These are phyloP conservation scores for Proisotoma minuta DNA, from an alignment of 2,888 invertebrate species.

Conservation along the genomic window DNA sequence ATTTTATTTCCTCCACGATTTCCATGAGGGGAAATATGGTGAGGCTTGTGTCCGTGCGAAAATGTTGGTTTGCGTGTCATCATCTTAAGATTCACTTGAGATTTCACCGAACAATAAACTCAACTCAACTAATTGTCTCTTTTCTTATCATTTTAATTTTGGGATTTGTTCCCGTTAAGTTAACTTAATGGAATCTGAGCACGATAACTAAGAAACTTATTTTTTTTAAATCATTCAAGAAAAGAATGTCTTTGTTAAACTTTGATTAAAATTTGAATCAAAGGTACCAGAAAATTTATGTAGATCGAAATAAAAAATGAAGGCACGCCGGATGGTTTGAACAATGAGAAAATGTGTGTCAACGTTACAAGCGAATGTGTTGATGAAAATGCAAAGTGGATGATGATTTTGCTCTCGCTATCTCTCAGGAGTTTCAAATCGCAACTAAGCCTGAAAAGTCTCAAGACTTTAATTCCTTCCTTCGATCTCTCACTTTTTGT, in stretches of 20 bases:
- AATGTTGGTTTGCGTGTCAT: conserved; percentile 9
- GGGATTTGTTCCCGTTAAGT: too few relatives aligned
- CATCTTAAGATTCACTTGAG: conserved; percentile 7
- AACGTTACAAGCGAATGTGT: neutral
- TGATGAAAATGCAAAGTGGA: conserved; percentile 8
- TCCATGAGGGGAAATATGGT: neutral
- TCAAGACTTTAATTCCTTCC: neutral
- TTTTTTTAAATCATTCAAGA: too few relatives aligned
- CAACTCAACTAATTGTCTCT: too few relatives aligned
- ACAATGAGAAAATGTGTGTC: conserved; percentile 13
- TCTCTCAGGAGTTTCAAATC: neutral
- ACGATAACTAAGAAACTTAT: too few relatives aligned
- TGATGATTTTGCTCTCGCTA: neutral
- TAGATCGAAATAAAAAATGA: neutral
- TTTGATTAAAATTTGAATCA: too few relatives aligned
- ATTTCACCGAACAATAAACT: too few relatives aligned
- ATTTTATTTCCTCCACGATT: conserved; percentile 2
- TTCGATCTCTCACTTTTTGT: neutral
- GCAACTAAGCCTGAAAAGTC: neutral
- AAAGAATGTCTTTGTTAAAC: too few relatives aligned
- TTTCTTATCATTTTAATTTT: too few relatives aligned
- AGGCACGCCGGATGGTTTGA: conserved; percentile 12
- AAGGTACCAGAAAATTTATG: too few relatives aligned
- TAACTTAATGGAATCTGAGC: too few relatives aligned
- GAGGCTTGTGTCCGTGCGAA: neutral